Percentiles rank a stretch among this genome's conserved stretches.
These are phyloP conservation scores for Altica lythri DNA, from an alignment of 2,888 invertebrate genomes.

Conservation along the genomic window DNA sequence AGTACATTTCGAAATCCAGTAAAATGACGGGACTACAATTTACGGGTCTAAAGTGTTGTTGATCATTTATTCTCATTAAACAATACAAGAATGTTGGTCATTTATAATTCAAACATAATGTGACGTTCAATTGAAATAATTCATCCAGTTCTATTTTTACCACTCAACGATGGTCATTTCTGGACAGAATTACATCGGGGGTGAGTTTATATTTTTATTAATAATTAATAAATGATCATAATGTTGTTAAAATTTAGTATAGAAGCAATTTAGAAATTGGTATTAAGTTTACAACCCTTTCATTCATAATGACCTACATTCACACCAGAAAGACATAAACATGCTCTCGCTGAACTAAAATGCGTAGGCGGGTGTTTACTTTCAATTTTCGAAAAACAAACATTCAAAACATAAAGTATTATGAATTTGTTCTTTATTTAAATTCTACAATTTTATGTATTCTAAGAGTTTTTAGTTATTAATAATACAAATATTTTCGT, in stretches of 20 bases:
- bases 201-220: conserved; percentile 35
- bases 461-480: too few species aligned
- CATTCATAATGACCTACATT: conserved; percentile 24
- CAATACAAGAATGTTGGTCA: background rate
- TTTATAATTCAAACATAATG: conserved; percentile 5
- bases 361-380: conserved; percentile 21
- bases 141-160: background rate
- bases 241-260: background rate
- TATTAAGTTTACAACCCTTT: background rate
- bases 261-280: background rate
- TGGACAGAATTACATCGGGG: conserved; percentile 41
- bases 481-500: too few species aligned
- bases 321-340: background rate
- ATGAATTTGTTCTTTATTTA: background rate
- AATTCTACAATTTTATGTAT: background rate
- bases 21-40: conserved; percentile 2
- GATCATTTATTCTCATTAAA: background rate
- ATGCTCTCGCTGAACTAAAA: background rate
- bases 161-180: conserved; percentile 43
- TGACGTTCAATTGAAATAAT: conserved; percentile 9
- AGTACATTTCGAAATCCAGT: conserved; percentile 23
- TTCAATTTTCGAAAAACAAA: background rate
- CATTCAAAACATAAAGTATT: background rate
- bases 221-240: background rate
- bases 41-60: background rate